Evolutionary conservation across 2,888 invertebrate genomes (phyloP).

Genomic region (Geophilus truncorum): DNA sequence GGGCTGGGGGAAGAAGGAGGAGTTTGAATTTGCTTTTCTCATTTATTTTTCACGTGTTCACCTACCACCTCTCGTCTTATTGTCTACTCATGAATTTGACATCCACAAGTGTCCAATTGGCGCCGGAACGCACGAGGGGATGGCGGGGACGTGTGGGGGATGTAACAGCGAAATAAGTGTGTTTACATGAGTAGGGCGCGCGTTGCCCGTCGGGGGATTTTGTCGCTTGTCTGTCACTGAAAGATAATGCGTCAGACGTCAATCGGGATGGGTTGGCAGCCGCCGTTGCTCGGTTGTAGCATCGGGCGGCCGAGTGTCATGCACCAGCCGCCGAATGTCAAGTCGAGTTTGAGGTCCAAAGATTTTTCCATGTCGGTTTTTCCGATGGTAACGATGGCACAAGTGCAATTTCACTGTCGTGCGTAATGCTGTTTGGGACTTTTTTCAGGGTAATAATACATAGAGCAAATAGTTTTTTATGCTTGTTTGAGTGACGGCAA

Average conservation of each 20-base stretch:
- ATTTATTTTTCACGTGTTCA: not conserved
- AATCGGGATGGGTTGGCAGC: not conserved
- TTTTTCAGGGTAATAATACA: not conserved
- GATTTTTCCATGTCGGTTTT: not conserved
- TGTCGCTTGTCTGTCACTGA: not conserved
- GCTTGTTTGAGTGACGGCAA: not conserved
- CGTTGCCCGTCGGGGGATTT: not conserved
- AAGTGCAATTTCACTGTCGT: not conserved
- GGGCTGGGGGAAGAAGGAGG: not conserved
- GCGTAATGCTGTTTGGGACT: not conserved
- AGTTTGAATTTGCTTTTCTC: not conserved
- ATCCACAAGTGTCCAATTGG: not conserved
- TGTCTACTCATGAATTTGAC: not conserved
- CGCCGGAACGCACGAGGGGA: not conserved
- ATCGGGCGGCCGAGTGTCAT: not conserved
- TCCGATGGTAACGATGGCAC: not conserved
- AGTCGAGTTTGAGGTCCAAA: not conserved
- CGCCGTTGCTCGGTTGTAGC: not conserved
- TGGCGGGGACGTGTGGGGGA: not conserved
- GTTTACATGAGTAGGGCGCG: not conserved
- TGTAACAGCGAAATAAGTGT: not conserved
- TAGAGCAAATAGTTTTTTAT: not conserved
- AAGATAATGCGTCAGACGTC: not conserved
- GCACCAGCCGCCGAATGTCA: not conserved
- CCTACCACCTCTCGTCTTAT: not conserved